Base-by-base conservation (phyloP, 1,140 invertebrate species). In the Phenacoccus solenopsis region DNA sequence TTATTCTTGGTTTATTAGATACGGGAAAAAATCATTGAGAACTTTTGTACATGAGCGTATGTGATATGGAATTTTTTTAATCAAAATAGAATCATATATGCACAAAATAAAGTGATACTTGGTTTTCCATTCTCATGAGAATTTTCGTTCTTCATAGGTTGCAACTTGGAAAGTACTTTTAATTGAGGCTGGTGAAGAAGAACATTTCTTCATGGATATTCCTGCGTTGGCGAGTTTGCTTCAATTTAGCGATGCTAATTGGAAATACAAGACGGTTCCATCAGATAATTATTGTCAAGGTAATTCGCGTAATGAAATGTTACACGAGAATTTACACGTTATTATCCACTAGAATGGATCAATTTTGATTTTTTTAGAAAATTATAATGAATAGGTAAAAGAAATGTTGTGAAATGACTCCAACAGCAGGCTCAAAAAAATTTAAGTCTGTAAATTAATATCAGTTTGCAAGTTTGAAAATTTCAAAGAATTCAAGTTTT, bases 181-280 rank as follows among this genome's bases (percentile, higher is more conserved):
- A 9, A 77, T 87, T 2, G 86, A 88, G 77, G 84, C 86, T 1
- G 81, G 81, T 0, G 76, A 75, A 21, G 74, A 75, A 27, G 81
- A 82, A 49, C 84, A 80, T 69, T 79, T 84, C 1, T 70, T 87
- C 13, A 88, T 89, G 87, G 86, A 88, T 74, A 80, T 89, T 5
- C 87, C 87, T 0, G 75, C 88, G 0, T 35, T 86, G 2, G 85
- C 83, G 0, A 84, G 84, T 64, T 82, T 84, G 69, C 74, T 89
- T 13, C 87, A 89, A 72, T 79, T 81, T 56, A 80, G 81, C 1
- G 75, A 78, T 1, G 80, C 81, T 9, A 85, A 86, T 73, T 85
- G 84, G 84, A 81, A 78, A 67, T 85, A 84, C 71, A 83, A 82
- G 78, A 85, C 83, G 1, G 78, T 82, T 74, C 82, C 84, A 0